Evolutionary conservation across 1,140 invertebrate species (phyloP).

Genomic region (Thaumetopoea pityocampa): DNA sequence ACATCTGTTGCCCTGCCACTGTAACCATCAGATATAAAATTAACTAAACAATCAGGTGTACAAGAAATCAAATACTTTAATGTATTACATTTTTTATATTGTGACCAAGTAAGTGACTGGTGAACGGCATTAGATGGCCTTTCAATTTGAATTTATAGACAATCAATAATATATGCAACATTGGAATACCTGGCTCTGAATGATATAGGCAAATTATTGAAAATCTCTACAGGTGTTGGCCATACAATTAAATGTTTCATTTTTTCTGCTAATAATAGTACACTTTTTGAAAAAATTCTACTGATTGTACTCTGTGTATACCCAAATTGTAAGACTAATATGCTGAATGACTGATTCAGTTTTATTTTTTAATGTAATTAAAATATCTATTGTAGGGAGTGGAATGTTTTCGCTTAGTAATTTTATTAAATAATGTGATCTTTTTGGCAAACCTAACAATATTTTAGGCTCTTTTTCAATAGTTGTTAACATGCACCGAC

Average conservation of each 20-base stretch:
- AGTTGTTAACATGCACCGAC: not conserved
- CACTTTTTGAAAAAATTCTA: slow-evolving; percentile 20
- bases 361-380: slow-evolving; percentile 17
- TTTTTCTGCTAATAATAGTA: slow-evolving; percentile 9
- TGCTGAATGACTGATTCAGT: slow-evolving; percentile 17
- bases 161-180: too few species aligned
- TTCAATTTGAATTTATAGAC: too few species aligned
- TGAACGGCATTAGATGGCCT: slow-evolving; percentile 5
- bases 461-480: slow-evolving; percentile 20
- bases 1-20: slow-evolving; percentile 49
- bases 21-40: slow-evolving; percentile 59
- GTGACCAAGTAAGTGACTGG: slow-evolving; percentile 41
- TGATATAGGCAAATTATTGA: too few species aligned
- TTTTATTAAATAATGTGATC: slow-evolving; percentile 14
- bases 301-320: slow-evolving; percentile 17
- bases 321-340: slow-evolving; percentile 17
- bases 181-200: too few species aligned
- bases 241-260: too few species aligned
- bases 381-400: slow-evolving; percentile 9
- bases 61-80: slow-evolving; percentile 59
- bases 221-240: too few species aligned
- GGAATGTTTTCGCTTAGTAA: slow-evolving; percentile 16
- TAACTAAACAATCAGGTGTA: slow-evolving; percentile 60
- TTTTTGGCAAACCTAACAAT: slow-evolving; percentile 11
- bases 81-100: slow-evolving; percentile 57